Conservation (phyloP, 37 sponge, comb jelly and placozoan genomes). For the Aplysina aerophoba region DNA sequence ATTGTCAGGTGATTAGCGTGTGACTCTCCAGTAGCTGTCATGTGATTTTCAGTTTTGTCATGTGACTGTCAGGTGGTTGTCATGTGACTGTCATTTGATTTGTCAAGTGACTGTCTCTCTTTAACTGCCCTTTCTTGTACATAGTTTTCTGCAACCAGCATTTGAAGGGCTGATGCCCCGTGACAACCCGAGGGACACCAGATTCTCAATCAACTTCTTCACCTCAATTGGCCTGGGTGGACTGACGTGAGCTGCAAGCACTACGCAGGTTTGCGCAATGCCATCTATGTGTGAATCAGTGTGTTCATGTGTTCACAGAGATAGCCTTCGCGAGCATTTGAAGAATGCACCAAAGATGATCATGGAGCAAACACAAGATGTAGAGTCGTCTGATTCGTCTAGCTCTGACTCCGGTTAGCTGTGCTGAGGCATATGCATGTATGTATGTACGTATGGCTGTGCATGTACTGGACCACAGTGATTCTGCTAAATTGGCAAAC, state of each 20-base stretch:
- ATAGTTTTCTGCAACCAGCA: conserved; percentile 65
- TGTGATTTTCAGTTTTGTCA: no score
- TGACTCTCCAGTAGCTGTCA: no score
- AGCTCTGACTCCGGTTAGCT: conserved; percentile 26
- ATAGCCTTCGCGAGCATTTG: conserved; percentile 90
- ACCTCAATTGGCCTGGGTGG: conserved; percentile 98
- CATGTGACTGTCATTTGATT: no score
- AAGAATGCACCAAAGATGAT: conserved; percentile 91
- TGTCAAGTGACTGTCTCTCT: no score
- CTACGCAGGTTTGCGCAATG: not conserved
- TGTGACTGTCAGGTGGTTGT: no score
- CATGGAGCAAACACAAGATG: conserved; percentile 63
- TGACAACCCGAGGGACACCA: conserved; percentile 91
- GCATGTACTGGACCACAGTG: no score
- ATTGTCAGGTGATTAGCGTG: no score
- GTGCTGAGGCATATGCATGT: not conserved
- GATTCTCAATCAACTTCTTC: conserved; percentile 99
- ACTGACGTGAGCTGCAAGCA: conserved; percentile 76
- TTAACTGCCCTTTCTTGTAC: not conserved
- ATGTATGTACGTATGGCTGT: no score
- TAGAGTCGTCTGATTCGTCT: conserved; percentile 40
- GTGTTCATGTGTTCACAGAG: conserved; percentile 46
- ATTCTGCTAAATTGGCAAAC: no score
- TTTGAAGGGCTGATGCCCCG: conserved; percentile 96
- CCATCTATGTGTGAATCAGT: not conserved